Evolutionary conservation across 2,113 vertebrate species (phyloP).

Genomic region (Lagenorhynchus albirostris): DNA sequence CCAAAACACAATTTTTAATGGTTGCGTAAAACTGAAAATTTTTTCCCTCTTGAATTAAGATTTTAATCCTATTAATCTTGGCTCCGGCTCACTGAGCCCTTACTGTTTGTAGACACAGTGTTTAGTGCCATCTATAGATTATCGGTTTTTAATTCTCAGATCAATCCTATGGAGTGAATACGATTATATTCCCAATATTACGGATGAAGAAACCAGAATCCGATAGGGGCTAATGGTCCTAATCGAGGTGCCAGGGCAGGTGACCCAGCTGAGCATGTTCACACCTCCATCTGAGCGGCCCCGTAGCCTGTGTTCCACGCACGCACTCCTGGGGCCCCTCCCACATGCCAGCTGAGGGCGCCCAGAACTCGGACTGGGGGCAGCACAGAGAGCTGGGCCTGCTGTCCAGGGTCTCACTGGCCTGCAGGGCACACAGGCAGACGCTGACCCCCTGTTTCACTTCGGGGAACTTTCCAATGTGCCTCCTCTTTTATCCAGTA

Average conservation of each 20-base stretch:
- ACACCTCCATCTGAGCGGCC: neutral
- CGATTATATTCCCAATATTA: neutral
- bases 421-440: neutral
- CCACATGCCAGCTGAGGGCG: neutral
- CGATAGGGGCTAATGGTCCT: neutral
- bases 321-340: neutral
- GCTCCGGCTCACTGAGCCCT: neutral
- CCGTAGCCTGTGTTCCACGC: neutral
- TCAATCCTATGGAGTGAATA: neutral
- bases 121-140: neutral
- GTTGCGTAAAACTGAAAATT: neutral
- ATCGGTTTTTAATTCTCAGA: neutral
- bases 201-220: neutral
- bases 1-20: neutral
- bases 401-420: neutral
- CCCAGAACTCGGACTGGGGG: neutral
- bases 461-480: rapidly evolving
- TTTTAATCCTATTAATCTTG: neutral
- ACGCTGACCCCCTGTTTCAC: neutral
- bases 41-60: neutral
- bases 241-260: too few species aligned
- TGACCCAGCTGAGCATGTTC: too few species aligned
- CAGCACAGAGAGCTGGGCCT: neutral
- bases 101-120: neutral
- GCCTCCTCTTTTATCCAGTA: neutral